A percentile compares a stretch with the other conserved stretches of the same genome.
Conservation (phyloP, 1,140 invertebrate genomes). For the Caenorhabditis elegans region DNA sequence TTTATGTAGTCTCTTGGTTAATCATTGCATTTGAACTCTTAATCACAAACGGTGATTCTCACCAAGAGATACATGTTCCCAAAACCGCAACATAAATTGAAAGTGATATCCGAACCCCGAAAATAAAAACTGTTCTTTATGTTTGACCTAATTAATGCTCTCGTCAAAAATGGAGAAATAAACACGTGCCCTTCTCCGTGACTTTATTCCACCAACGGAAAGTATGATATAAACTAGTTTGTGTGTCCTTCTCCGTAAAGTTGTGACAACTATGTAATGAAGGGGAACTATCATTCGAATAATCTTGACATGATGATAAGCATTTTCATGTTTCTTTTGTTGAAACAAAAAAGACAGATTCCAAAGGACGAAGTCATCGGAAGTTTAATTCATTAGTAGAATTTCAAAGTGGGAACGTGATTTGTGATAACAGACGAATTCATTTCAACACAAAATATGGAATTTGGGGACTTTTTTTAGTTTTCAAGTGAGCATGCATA, state of each 20-base stretch:
- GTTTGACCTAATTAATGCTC: neutral
- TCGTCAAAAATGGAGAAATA: neutral
- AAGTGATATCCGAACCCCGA: neutral
- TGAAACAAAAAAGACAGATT: neutral
- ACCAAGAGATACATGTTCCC: too few species aligned
- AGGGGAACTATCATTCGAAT: neutral
- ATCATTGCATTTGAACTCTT: too few species aligned
- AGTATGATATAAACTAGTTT: neutral
- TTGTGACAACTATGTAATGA: neutral
- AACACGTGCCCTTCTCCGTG: neutral
- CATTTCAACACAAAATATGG: too few species aligned
- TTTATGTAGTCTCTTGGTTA: too few species aligned
- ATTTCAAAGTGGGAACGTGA: too few species aligned
- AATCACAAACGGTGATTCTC: too few species aligned
- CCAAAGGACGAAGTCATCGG: neutral
- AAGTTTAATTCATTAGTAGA: neutral
- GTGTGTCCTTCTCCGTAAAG: neutral
- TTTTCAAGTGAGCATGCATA: too few species aligned
- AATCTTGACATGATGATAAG: neutral
- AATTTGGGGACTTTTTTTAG: too few species aligned
- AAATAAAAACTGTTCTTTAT: too few species aligned
- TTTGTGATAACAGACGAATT: too few species aligned
- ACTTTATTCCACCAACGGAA: neutral
- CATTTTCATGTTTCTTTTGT: neutral
- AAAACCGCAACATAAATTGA: too few species aligned